Percentiles rank a stretch among this genome's conserved stretches.
Evolutionary conservation across 2,888 invertebrate species (phyloP).

Genomic region (Athalia cordata): DNA sequence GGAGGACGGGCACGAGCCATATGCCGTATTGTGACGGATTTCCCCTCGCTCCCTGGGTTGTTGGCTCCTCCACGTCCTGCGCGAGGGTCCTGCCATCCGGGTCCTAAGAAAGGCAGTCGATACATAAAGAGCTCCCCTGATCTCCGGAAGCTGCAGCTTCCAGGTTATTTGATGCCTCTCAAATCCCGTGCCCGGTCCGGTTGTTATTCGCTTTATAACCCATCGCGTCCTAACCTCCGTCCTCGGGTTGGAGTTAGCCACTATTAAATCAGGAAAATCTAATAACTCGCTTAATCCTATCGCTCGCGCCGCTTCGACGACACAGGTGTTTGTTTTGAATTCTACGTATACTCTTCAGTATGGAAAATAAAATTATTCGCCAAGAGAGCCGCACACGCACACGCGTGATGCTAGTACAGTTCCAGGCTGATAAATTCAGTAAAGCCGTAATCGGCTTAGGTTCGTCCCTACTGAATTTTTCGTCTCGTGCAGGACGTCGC

Average conservation of each 20-base stretch:
- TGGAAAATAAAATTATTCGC: neutral
- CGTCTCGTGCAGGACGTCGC: neutral
- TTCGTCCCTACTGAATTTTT: slow-evolving; percentile 21
- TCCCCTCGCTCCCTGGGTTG: slow-evolving; percentile 12
- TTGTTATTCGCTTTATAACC: neutral
- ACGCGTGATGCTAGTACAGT: neutral
- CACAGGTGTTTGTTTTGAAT: neutral
- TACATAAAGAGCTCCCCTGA: neutral
- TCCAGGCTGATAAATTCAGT: slow-evolving; percentile 35
- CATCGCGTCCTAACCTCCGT: too few relatives aligned
- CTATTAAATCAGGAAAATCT: slow-evolving; percentile 12
- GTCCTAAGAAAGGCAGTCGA: slow-evolving; percentile 9
- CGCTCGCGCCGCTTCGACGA: neutral
- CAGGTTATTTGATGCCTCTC: neutral
- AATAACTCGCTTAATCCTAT: neutral
- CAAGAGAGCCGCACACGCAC: neutral
- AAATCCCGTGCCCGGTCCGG: neutral
- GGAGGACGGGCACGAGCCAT: slow-evolving; percentile 37
- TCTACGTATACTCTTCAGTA: neutral
- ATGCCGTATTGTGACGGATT: slow-evolving; percentile 58
- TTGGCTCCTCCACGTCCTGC: slow-evolving; percentile 2
- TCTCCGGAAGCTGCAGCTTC: neutral
- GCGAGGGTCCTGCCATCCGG: neutral
- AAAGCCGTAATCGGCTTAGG: slow-evolving; percentile 40
- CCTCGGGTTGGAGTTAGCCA: neutral